Conservation (phyloP, 1,140 invertebrate species). For the Halesus radiatus region DNA sequence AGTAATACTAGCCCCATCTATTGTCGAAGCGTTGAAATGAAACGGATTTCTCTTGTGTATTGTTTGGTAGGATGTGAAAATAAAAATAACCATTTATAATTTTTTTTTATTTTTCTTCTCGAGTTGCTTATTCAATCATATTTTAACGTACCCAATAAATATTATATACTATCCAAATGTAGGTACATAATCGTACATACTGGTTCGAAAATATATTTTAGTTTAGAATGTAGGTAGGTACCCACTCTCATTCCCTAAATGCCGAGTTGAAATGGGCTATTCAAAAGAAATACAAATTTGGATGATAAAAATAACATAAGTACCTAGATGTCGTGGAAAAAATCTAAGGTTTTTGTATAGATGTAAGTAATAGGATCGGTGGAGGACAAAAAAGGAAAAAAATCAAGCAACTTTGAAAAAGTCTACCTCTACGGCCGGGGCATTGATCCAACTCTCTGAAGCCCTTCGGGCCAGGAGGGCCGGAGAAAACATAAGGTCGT, state of each 20-base stretch:
- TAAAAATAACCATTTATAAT: not conserved
- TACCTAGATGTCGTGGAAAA: no score
- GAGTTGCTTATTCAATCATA: no score
- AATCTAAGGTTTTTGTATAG: not conserved
- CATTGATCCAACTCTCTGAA: constrained; percentile 88
- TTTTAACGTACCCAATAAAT: no score
- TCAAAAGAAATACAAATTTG: not conserved
- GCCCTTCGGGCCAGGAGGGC: constrained; percentile 85
- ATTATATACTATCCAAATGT: not conserved
- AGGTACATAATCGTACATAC: no score
- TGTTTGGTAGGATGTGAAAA: no score
- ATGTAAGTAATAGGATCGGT: not conserved
- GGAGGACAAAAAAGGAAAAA: not conserved
- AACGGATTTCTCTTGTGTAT: no score
- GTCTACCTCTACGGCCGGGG: constrained; percentile 84
- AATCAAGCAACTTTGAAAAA: not conserved
- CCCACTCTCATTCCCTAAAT: not conserved
- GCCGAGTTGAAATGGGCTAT: not conserved
- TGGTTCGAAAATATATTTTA: no score
- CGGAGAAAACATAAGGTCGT: constrained; percentile 86
- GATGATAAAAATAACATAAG: no score
- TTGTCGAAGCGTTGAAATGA: not conserved
- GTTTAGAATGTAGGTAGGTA: not conserved
- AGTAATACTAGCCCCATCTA: constrained; percentile 1
- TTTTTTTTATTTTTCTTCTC: no score